Evolutionary conservation across 2,888 invertebrate species (phyloP).

Genomic region (Apodemia mormo): DNA sequence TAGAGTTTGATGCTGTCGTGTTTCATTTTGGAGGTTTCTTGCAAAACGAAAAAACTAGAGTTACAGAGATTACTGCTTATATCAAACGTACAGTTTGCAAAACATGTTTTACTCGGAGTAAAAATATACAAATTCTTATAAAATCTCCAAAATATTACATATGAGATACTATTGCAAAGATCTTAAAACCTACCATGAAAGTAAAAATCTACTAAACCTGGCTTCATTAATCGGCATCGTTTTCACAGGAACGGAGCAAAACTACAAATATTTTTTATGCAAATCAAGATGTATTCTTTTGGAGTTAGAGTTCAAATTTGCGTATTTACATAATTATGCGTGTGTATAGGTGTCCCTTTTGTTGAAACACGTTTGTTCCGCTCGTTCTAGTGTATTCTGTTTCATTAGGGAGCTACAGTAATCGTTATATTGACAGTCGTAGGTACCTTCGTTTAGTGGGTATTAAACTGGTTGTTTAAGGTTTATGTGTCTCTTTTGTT

Average conservation of each 20-base stretch:
- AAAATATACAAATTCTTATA: too few relatives aligned
- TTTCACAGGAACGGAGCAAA: neutral
- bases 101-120: too few relatives aligned
- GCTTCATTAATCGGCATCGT: neutral
- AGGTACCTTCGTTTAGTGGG: constrained; percentile 32
- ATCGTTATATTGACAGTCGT: constrained; percentile 54
- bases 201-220: neutral
- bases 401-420: constrained; percentile 56
- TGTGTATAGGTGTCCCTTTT: constrained; percentile 69
- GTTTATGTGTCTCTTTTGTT: constrained; percentile 24
- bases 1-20: too few relatives aligned
- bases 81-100: too few relatives aligned
- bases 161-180: neutral
- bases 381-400: constrained; percentile 60
- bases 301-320: constrained; percentile 24
- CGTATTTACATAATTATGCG: constrained; percentile 31
- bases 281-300: neutral
- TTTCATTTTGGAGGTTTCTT: too few relatives aligned
- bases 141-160: too few relatives aligned
- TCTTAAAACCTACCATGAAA: neutral
- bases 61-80: too few relatives aligned
- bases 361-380: constrained; percentile 64
- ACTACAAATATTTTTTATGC: constrained; percentile 15
- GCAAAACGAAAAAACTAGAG: too few relatives aligned
- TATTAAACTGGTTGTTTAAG: constrained; percentile 26